Conservation (phyloP, 2,888 invertebrate genomes). For the Phrixothrix hirtus region DNA sequence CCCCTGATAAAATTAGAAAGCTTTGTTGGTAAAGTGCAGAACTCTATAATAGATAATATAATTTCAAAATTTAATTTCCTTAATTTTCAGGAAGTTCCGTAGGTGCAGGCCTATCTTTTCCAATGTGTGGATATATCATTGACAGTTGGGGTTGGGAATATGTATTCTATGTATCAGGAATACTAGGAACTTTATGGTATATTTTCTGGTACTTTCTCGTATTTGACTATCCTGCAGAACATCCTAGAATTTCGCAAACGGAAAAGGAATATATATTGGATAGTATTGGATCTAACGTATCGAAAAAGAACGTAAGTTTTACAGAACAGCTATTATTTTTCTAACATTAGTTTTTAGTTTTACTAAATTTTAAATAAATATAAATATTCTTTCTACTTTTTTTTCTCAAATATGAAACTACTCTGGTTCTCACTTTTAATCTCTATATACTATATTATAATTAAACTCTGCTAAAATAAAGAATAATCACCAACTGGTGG, state of each 20-base stretch:
- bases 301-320: slow-evolving; percentile 45
- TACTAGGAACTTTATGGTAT: slow-evolving; percentile 68
- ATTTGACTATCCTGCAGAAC: slow-evolving; percentile 66
- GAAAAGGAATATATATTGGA: slow-evolving; percentile 65
- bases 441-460: too few species aligned
- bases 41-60: too few species aligned
- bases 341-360: too few species aligned
- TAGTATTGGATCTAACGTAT: slow-evolving; percentile 58
- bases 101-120: slow-evolving; percentile 69
- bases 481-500: too few species aligned
- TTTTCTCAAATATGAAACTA: too few species aligned
- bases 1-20: too few species aligned
- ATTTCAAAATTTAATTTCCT: not conserved
- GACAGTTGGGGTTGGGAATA: slow-evolving; percentile 70
- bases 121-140: slow-evolving; percentile 70
- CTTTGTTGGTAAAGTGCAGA: too few species aligned
- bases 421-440: too few species aligned
- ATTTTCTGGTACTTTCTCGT: slow-evolving; percentile 65
- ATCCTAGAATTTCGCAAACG: slow-evolving; percentile 65
- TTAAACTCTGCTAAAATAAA: too few species aligned
- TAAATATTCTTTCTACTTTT: too few species aligned
- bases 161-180: slow-evolving; percentile 69
- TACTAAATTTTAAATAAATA: too few species aligned
- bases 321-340: too few species aligned
- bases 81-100: slow-evolving; percentile 62